Evolutionary conservation across 2,888 invertebrate genomes (phyloP).

Genomic region (Orchesella flavescens): DNA sequence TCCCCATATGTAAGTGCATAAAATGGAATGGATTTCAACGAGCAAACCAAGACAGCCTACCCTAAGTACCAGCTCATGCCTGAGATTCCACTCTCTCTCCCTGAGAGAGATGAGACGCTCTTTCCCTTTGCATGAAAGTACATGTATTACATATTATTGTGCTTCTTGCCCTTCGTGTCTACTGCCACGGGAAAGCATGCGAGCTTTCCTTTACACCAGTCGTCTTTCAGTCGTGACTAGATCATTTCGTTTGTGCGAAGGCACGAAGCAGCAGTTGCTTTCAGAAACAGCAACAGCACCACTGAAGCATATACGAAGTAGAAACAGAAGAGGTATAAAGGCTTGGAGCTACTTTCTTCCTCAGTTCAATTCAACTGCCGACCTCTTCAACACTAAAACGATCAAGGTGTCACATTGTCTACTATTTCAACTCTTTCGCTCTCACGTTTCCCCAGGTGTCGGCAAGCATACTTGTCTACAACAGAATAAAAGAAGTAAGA

Average conservation of each 20-base stretch:
- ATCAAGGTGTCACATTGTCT: constrained; percentile 46
- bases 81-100: constrained; percentile 34
- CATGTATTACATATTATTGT: constrained; percentile 29
- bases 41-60: constrained; percentile 4
- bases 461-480: constrained; percentile 12
- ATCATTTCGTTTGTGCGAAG: constrained; percentile 30
- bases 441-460: constrained; percentile 54
- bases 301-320: not conserved
- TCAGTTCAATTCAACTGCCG: constrained; percentile 48
- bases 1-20: not conserved
- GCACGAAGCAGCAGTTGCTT: constrained; percentile 6
- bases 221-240: constrained; percentile 36
- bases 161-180: constrained; percentile 5
- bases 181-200: constrained; percentile 1
- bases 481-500: not conserved
- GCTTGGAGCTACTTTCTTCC: constrained; percentile 33
- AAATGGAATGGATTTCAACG: constrained; percentile 32
- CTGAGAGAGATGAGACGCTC: constrained; percentile 32
- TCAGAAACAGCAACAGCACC: constrained; percentile 22
- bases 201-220: constrained; percentile 13
- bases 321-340: constrained; percentile 26
- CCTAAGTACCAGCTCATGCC: constrained; percentile 26
- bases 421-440: constrained; percentile 10
- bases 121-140: constrained; percentile 44
- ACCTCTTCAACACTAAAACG: constrained; percentile 45